Percentiles rank a stretch among this genome's conserved stretches.
Conservation (phyloP, 2,888 invertebrate species). For the Sinopyrophorus schimmeli region DNA sequence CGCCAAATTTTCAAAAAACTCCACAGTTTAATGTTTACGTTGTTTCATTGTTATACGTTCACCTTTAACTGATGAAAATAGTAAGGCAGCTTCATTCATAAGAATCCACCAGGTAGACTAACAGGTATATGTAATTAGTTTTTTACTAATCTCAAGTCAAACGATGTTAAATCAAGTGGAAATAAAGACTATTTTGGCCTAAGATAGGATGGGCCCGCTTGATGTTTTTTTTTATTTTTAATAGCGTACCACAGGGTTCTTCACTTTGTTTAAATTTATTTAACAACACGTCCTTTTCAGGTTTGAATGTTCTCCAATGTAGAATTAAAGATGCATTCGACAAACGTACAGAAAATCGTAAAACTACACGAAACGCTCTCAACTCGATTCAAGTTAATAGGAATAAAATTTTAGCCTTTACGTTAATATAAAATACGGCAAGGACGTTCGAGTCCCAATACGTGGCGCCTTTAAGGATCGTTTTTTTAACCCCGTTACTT, state of each 20-base stretch:
- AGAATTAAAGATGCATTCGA: not conserved
- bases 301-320: not conserved
- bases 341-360: conserved; percentile 15
- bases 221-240: conserved; percentile 44
- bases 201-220: conserved; percentile 48
- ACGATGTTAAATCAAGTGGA: conserved; percentile 33
- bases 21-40: conserved; percentile 34
- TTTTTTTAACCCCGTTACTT: conserved; percentile 13
- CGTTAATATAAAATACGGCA: conserved; percentile 23
- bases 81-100: conserved; percentile 54
- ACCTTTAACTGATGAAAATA: conserved; percentile 45
- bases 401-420: conserved; percentile 18
- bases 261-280: conserved; percentile 18
- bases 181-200: conserved; percentile 41
- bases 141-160: conserved; percentile 40
- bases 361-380: not conserved
- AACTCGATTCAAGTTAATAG: conserved; percentile 2
- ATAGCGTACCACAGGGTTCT: conserved; percentile 32
- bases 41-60: conserved; percentile 41
- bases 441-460: conserved; percentile 23
- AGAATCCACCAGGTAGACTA: conserved; percentile 51
- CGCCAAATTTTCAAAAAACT: conserved; percentile 16
- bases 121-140: conserved; percentile 54
- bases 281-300: conserved; percentile 21
- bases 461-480: conserved; percentile 25